Evolutionary conservation across 2,797 vertebrate genomes (phyloP).

Genomic region (Hydrolagus colliei): DNA sequence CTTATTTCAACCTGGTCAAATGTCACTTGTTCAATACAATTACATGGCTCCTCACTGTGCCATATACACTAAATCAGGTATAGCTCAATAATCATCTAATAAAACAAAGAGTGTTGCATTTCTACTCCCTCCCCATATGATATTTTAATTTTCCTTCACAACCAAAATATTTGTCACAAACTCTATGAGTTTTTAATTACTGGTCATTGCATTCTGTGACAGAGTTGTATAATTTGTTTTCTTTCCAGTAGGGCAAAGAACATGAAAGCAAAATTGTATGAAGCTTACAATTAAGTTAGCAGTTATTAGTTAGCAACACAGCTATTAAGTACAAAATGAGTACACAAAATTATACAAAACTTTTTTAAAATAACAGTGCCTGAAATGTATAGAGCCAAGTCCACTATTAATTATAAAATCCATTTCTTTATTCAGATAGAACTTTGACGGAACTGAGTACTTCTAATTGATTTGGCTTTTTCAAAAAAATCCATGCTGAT

Average conservation of each 20-base stretch:
- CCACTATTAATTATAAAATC: neutral
- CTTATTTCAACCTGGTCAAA: neutral
- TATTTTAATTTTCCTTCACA: neutral
- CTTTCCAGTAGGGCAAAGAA: neutral
- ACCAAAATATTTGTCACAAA: neutral
- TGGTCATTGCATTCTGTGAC: neutral
- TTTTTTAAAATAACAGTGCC: slow-evolving; percentile 3
- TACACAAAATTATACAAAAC: neutral
- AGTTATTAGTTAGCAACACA: neutral
- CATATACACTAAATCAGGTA: neutral
- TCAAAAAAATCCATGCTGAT: neutral
- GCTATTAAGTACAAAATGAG: neutral
- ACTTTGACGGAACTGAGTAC: neutral
- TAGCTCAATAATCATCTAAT: neutral
- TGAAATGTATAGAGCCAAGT: neutral
- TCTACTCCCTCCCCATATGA: neutral
- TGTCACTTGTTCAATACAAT: neutral
- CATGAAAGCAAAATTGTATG: neutral
- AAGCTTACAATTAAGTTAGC: no score
- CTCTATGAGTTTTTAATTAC: neutral
- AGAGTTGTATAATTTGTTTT: neutral
- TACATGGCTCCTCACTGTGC: neutral
- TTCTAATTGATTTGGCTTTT: slow-evolving; percentile 10
- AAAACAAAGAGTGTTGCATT: neutral
- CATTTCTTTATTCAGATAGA: slow-evolving; percentile 1